Evolutionary conservation across 2,113 vertebrate genomes (phyloP).

Genomic region (Syngnathoides biaculeatus): DNA sequence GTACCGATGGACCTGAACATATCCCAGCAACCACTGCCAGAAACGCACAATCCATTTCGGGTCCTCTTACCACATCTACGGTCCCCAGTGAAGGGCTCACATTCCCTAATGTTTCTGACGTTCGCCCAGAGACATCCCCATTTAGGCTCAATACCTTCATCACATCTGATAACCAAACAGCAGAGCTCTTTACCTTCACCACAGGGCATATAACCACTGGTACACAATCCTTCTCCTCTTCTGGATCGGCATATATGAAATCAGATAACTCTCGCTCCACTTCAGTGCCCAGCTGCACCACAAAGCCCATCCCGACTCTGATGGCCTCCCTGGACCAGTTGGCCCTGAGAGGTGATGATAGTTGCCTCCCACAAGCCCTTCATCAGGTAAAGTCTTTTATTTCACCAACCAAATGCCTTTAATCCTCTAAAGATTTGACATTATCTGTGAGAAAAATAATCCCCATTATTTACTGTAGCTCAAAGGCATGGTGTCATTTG

Average conservation of each 20-base stretch:
- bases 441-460: background rate
- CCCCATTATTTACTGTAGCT: background rate
- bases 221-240: constrained; percentile 17
- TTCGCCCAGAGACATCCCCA: constrained; percentile 7
- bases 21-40: constrained; percentile 17
- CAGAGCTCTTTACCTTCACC: constrained; percentile 8
- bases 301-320: constrained; percentile 20
- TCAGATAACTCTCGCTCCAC: constrained; percentile 28
- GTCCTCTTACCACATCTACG: constrained; percentile 37
- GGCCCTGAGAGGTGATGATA: constrained; percentile 62
- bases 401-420: background rate
- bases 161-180: constrained; percentile 18
- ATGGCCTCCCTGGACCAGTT: constrained; percentile 53
- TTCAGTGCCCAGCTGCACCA: constrained; percentile 25
- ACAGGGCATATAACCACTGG: constrained; percentile 4
- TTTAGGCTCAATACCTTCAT: constrained; percentile 12
- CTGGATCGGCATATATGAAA: constrained; percentile 10
- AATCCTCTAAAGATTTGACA: background rate
- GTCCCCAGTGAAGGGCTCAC: constrained; percentile 1
- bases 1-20: constrained; percentile 5
- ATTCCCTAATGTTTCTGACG: background rate
- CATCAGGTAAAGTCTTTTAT: constrained; percentile 64
- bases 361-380: constrained; percentile 67
- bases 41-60: constrained; percentile 14
- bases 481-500: constrained; percentile 27